A percentile compares a stretch with the other conserved stretches of the same genome.
phyloP scores from a whole-genome alignment of 2,888 invertebrate species.

The Philonicus albiceps region DNA sequence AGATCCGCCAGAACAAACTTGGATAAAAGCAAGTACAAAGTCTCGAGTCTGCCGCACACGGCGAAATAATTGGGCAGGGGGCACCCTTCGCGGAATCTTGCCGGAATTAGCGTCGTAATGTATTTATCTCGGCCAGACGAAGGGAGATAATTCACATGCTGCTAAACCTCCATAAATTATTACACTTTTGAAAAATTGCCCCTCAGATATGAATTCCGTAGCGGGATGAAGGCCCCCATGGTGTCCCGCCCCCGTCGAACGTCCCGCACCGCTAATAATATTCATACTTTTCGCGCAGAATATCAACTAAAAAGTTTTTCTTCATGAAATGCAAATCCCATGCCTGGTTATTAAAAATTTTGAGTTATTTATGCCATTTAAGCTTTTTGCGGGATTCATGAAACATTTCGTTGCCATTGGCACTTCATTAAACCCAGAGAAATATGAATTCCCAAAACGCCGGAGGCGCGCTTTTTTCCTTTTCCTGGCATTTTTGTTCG shows the following conservation, averaged over 20 bases:
- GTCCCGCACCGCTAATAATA: not conserved
- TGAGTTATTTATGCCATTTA: conserved; percentile 46
- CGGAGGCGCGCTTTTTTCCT: conserved; percentile 28
- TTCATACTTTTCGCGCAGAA: conserved; percentile 29
- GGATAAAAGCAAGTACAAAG: not conserved
- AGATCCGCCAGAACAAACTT: not conserved
- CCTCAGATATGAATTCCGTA: not conserved
- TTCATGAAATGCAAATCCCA: conserved; percentile 42
- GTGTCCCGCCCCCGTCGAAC: not conserved
- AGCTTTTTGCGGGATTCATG: conserved; percentile 50
- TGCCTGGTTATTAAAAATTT: conserved; percentile 44
- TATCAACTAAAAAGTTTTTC: conserved; percentile 40
- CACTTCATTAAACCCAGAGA: conserved; percentile 62
- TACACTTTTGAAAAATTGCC: conserved; percentile 32
- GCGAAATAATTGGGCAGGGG: not conserved
- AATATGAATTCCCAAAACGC: conserved; percentile 55
- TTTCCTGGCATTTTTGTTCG: conserved; percentile 39
- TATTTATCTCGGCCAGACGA: conserved; percentile 17
- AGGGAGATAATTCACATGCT: conserved; percentile 3
- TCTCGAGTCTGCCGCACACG: not conserved
- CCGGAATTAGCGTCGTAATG: conserved; percentile 10
- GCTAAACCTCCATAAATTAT: conserved; percentile 17
- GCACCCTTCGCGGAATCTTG: not conserved
- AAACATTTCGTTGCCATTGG: conserved; percentile 58
- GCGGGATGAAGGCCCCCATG: not conserved